phyloP scores from a whole-genome alignment of 2,797 vertebrate genomes.

The Miichthys miiuy region DNA sequence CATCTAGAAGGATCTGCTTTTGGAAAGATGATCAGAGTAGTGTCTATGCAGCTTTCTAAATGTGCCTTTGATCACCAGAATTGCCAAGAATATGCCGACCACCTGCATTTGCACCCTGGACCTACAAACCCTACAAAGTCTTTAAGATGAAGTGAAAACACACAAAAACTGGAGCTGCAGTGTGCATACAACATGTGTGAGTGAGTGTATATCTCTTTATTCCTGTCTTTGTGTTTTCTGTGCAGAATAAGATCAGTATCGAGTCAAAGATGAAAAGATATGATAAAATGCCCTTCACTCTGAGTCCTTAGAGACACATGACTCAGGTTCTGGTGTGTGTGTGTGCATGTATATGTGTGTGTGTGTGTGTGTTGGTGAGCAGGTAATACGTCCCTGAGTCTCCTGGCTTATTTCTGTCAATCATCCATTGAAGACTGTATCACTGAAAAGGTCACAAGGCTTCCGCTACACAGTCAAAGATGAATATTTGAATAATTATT shows the following conservation, averaged over 20 bases:
- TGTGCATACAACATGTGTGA: background rate
- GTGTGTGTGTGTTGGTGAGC: constrained; percentile 3
- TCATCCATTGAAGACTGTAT: constrained; percentile 69
- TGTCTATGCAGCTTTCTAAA: background rate
- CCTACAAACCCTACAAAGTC: background rate
- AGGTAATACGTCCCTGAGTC: constrained; percentile 47
- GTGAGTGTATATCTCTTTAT: constrained; percentile 4
- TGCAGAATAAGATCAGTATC: constrained; percentile 45
- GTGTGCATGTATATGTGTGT: background rate
- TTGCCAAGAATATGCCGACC: background rate
- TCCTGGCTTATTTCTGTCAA: constrained; percentile 54
- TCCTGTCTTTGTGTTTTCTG: constrained; percentile 46
- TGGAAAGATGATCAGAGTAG: constrained; percentile 10
- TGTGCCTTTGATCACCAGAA: background rate
- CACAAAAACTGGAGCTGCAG: constrained; percentile 14
- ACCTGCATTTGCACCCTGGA: background rate
- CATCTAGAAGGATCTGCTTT: constrained; percentile 8
- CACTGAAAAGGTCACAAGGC: constrained; percentile 76
- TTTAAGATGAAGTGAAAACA: constrained; percentile 4
- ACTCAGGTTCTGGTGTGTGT: constrained; percentile 31
- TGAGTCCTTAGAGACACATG: constrained; percentile 57
- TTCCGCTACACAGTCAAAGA: constrained; percentile 37
- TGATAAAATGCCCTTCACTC: constrained; percentile 68
- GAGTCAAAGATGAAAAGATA: constrained; percentile 55
- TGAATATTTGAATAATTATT: constrained; percentile 48